Conservation (phyloP, 2,888 invertebrate species). For the Hipparchia sbordonii region DNA sequence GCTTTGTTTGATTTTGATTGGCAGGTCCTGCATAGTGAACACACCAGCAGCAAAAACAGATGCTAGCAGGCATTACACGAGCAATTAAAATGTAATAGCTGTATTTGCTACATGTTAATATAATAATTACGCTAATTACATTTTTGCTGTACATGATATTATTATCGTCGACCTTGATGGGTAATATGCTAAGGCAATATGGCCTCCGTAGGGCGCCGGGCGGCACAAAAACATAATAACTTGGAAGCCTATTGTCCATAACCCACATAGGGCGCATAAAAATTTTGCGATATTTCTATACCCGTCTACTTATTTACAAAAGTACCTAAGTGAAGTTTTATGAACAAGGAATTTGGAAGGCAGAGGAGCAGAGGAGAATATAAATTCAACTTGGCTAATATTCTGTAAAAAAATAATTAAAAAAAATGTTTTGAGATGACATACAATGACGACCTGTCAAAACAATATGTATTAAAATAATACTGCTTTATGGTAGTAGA, state of each 20-base stretch:
- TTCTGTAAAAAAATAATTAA: too few species aligned
- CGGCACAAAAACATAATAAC: not conserved
- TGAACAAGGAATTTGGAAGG: too few species aligned
- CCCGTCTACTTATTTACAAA: too few species aligned
- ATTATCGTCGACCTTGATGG: not conserved
- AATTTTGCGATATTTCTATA: not conserved
- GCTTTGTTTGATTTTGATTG: too few species aligned
- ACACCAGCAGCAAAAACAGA: not conserved
- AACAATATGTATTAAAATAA: too few species aligned
- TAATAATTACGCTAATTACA: not conserved
- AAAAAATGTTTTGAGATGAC: too few species aligned
- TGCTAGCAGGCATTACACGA: not conserved
- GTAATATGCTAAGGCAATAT: too few species aligned
- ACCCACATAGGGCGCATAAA: not conserved
- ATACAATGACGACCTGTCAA: too few species aligned
- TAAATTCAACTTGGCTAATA: too few species aligned
- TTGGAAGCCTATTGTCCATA: not conserved
- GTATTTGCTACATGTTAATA: not conserved
- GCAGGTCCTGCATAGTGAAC: not conserved
- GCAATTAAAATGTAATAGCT: not conserved
- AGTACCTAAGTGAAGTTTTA: too few species aligned
- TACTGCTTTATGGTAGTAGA: too few species aligned
- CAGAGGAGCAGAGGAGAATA: too few species aligned
- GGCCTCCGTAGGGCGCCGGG: not conserved
- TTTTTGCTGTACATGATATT: not conserved